Evolutionary conservation across 2,113 vertebrate genomes (phyloP), one percentile per base, ranked within the genome.

Genomic region (Orientallactaga bullata): DNA sequence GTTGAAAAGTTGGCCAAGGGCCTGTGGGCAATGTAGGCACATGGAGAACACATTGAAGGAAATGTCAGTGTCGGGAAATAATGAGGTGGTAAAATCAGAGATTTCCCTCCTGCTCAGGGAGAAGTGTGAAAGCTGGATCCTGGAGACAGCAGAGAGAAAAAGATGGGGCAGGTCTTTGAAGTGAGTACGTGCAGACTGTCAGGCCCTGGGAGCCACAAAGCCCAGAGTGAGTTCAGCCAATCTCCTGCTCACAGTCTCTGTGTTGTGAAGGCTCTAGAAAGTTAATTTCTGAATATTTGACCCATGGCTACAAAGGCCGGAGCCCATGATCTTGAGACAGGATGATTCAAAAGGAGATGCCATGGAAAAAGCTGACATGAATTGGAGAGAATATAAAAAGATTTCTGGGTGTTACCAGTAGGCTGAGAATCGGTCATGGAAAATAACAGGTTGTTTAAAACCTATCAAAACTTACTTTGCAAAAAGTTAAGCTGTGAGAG

Each of bases 361-460:
- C 91, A 93, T 94, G 24, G 35, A 87, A 96, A 93, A 91, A 66
- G 17, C 66, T 93, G 77, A 97, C 97, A 89, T 3, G 63, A 90
- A 94, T 68, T 42, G 23, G 51, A 96, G 85, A 61, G 39, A 81
- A 51, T 65, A 55, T 32, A 66, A 77, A 96, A 94, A 39, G 66
- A 89, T 72, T 88, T 94, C 76, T 88, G 83, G 16, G 26, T 7
- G 74, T 89, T 30, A 15, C 18, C 18, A 58, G 23, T 69, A 94
- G 63, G 13, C 42, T 82, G n/a, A 89, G 35, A 87, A 23, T 93
- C 37, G 39, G 35, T 91, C 93, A 77, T 30, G 26, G 80, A 94
- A 94, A 80, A 87, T 51, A 84, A 1, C 51, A 91, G 6, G 0
- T 76, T 85, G 26, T 37, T 95, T 79, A 20, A 93, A 93, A 76